Base-by-base conservation (phyloP, 2,888 invertebrate species). In the Eilema griseolum region DNA sequence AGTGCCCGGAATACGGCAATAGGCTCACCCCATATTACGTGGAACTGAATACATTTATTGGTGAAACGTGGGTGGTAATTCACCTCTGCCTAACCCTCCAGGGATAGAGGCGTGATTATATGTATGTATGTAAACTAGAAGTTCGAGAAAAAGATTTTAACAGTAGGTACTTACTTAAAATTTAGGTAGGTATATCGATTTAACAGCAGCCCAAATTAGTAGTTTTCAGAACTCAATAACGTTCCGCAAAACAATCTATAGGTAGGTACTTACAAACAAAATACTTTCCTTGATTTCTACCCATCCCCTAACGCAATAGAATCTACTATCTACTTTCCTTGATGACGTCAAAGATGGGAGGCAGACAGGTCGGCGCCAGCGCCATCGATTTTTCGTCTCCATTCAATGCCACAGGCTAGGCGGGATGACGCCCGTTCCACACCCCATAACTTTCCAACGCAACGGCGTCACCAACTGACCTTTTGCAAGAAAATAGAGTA, bases 331-430 rank as follows among this genome's bases (percentile, higher is more conserved):
- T 77, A 82, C 82, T 85, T 84, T 88, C 83, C 70, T 78, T 71
- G 20, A 68, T 89, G 90, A 90, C 90, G 90, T 90, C 88, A 89
- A 74, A 76, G 73, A 46, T 65, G 70, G 81, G 76, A 77, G 80
- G 64, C 79, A 90, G 90, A 90, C 90, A 70, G 70, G 70, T 75
- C 80, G 90, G 68, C 90, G 90, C 88, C 90, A 8, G 10, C 33
- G 56, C 67, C 89, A 90, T 90, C 85, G 90, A 90, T 90, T 82
- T 72, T 66, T 64, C 73, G 67, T 69, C 73, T 80, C 76, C 85
- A 87, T 87, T 88, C 87, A 88, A 86, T 80, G 83, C 77, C 82
- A 78, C 70, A 66, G 63, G 59, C 69, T 66, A 71, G 81, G 78
- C 72, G 69, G 70, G 69, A 73, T 75, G 81, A 76, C 77, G 74